Percentiles rank a stretch among this genome's conserved stretches.
Conservation (phyloP, 2,888 invertebrate species). For the Ectemnius lituratus region DNA sequence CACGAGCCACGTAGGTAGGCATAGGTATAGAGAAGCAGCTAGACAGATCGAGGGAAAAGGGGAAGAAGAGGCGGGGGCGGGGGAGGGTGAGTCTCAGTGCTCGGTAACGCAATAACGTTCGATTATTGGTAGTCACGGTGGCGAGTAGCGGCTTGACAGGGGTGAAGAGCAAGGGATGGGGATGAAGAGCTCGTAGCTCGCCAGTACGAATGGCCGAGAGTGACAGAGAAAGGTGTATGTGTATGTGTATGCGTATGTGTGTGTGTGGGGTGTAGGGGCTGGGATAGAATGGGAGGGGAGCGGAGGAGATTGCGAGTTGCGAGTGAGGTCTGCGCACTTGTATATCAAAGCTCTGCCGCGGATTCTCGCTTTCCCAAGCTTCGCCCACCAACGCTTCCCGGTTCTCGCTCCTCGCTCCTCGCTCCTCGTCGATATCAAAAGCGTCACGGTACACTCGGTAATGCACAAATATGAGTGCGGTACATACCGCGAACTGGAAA, state of each 20-base stretch:
- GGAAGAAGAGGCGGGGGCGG: slow-evolving; percentile 15
- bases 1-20: no score
- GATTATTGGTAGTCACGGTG: slow-evolving; percentile 73
- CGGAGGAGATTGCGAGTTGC: slow-evolving; percentile 15
- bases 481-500: slow-evolving; percentile 27
- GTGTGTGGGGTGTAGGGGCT: neutral
- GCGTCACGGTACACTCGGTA: slow-evolving; percentile 20
- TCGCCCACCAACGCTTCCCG: slow-evolving; percentile 11
- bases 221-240: neutral
- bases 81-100: slow-evolving; percentile 29
- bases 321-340: slow-evolving; percentile 59
- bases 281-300: no score
- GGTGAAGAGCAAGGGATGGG: no score
- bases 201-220: neutral
- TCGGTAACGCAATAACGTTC: slow-evolving; percentile 74
- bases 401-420: no score
- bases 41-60: neutral
- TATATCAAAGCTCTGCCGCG: slow-evolving; percentile 70
- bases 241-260: neutral
- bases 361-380: slow-evolving; percentile 55
- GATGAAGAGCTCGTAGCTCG: no score
- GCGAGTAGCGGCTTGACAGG: slow-evolving; percentile 25
- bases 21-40: no score
- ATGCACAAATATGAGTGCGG: slow-evolving; percentile 42
- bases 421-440: slow-evolving; percentile 32